Evolutionary conservation across 2,113 vertebrate species (phyloP), one percentile per base, ranked within the genome.

Genomic region (Arvicanthis niloticus): DNA sequence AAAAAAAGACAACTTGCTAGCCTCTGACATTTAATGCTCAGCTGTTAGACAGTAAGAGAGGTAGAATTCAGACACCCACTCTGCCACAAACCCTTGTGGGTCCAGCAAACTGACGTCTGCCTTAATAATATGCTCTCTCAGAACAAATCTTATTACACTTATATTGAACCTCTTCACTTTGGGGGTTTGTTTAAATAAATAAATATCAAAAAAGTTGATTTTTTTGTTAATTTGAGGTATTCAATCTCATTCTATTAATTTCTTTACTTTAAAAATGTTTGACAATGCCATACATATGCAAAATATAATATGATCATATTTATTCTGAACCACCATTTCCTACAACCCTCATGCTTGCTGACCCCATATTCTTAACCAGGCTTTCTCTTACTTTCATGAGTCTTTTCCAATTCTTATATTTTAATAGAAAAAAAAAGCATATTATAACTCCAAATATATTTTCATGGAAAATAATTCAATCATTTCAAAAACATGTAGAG

Each of bases 391-490:
- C 24, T 15, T 62, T 42, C 81, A 29, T 45, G 58, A 17, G 26
- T 42, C 24, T 84, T 62, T 42, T 45, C 7, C n/a, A 84, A 29
- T 84, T 84, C 56, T 62, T 62, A 17, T 45, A 45, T 91, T 91
- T 87, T 70, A 93, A 76, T 70, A 86, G 2, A 51, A 73, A 29
- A 40, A 40, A 4, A 21, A 65, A 9, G 51, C 51, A 51, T 10
- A 89, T 48, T 24, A 77, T 87, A 93, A 68, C 40, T 40, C 7
- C 24, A 96, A 93, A 75, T 34, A 2, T 76, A 81, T 76, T 62
- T 75, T 53, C 60, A 19, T 86, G 53, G 53, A 88, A 93, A 93
- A 89, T 53, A 93, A 87, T 87, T 76, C 4, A 95, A 81, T 77
- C 53, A 51, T 72, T 68, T 68, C 68, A 53, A 75, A 96, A 91